phyloP scores from a whole-genome alignment of 1,140 invertebrate genomes.

The Tetramorium parvispinum region DNA sequence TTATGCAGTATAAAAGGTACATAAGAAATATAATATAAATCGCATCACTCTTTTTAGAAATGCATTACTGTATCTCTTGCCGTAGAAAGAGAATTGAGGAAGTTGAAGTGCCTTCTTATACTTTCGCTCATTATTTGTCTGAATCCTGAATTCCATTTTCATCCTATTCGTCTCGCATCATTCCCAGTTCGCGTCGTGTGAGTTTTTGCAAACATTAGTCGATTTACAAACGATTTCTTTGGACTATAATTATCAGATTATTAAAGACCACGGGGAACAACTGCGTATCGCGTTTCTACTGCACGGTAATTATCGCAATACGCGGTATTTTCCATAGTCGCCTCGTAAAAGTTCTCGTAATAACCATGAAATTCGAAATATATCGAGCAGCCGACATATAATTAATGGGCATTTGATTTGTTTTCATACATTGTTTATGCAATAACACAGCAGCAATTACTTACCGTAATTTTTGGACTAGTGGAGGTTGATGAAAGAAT shows the following conservation, averaged over 20 bases:
- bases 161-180: not conserved
- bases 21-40: not conserved
- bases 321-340: not conserved
- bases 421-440: not conserved
- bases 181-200: slow-evolving; percentile 2
- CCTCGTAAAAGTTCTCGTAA: slow-evolving; percentile 12
- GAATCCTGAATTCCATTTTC: slow-evolving; percentile 45
- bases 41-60: not conserved
- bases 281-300: slow-evolving; percentile 16
- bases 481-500: not conserved
- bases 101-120: not conserved
- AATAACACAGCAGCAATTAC: not conserved
- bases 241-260: slow-evolving; percentile 61
- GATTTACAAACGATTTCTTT: slow-evolving; percentile 53
- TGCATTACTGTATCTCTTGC: not conserved
- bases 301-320: slow-evolving; percentile 63
- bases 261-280: slow-evolving; percentile 37
- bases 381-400: slow-evolving; percentile 9
- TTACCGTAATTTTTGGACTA: not conserved
- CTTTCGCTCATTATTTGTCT: slow-evolving; percentile 48
- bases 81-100: not conserved
- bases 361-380: slow-evolving; percentile 53
- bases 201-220: slow-evolving; percentile 50
- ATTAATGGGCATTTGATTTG: slow-evolving; percentile 29
- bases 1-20: not conserved